Evolutionary conservation across 2,888 invertebrate species (phyloP), one percentile per base, ranked within the genome.

Genomic region (Epinotia bilunana): DNA sequence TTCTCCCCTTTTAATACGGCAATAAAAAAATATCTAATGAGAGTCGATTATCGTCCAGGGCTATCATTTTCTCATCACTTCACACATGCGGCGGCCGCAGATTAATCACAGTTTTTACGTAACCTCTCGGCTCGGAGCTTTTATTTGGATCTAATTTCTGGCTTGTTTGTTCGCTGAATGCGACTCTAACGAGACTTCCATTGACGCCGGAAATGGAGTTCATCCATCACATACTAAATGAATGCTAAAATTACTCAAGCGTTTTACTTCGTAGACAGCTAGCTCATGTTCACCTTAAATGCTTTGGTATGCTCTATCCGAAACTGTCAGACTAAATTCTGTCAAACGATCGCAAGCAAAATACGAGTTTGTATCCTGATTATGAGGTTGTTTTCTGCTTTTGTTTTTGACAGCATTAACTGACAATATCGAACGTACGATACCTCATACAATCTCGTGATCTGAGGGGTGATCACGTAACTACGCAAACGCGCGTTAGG

Each of bases 61-160:
- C 71, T 67, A 75, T 72, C 72, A 75, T 71, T 75, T 72, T 72
- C 75, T 61, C 75, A 75, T 75, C 72, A 72, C 75, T 72, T 71
- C 71, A 72, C 75, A 75, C 75, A 74, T 74, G 75, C 46, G 72
- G 61, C 67, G 71, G 67, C 61, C 58, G 71, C 61, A 72, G 72
- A 75, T 75, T 75, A 75, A 75, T 75, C 71, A 75, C 72, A 65
- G 71, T 75, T 75, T 75, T 75, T 75, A 67, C 72, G 75, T 65
- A 75, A 67, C 71, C 67, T 75, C 72, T 72, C 67, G 61, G 64
- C 74, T 65, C 71, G 49, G 72, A 33, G 61, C 67, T 72, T 75
- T 67, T 75, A 75, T 72, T 75, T 61, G 72, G 75, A 67, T 67
- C 71, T 75, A 72, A 71, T 72, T 75, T 72, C 75, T 72, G 67